A percentile compares a stretch with the other conserved stretches of the same genome.
Conservation (phyloP, 2,797 vertebrate species). For the Fringilla coelebs region DNA sequence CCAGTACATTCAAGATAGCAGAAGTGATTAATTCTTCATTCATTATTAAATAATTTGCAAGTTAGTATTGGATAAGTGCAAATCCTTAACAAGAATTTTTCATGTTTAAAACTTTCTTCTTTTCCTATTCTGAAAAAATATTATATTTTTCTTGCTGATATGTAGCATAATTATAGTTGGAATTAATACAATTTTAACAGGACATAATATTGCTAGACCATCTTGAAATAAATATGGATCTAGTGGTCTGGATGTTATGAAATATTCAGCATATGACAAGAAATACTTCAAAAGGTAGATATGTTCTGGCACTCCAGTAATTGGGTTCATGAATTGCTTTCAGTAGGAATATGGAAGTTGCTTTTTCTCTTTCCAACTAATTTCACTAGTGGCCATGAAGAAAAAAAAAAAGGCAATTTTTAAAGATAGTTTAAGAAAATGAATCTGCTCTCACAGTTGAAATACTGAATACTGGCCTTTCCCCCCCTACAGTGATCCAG, state of each 20-base stretch:
- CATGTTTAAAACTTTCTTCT: background rate
- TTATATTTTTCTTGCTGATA: background rate
- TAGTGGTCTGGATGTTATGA: background rate
- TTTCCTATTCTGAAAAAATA: background rate
- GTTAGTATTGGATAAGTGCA: background rate
- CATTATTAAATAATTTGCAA: background rate
- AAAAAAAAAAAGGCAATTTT: background rate
- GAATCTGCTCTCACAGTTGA: background rate
- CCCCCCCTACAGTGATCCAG: rapidly evolving
- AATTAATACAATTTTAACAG: background rate
- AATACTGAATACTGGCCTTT: background rate
- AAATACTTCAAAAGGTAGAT: background rate
- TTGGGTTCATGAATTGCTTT: background rate
- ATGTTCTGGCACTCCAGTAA: background rate
- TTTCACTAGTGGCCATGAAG: background rate
- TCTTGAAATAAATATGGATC: background rate
- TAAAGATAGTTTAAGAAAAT: background rate
- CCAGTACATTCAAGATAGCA: background rate
- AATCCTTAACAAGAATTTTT: background rate
- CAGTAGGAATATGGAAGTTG: background rate
- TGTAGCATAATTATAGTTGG: background rate
- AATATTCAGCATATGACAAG: background rate
- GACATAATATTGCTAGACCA: background rate
- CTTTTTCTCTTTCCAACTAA: background rate
- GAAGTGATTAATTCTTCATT: background rate